These are phyloP conservation scores for Amorpha juglandis DNA, from an alignment of 2,888 invertebrate species.

Conservation along the genomic window DNA sequence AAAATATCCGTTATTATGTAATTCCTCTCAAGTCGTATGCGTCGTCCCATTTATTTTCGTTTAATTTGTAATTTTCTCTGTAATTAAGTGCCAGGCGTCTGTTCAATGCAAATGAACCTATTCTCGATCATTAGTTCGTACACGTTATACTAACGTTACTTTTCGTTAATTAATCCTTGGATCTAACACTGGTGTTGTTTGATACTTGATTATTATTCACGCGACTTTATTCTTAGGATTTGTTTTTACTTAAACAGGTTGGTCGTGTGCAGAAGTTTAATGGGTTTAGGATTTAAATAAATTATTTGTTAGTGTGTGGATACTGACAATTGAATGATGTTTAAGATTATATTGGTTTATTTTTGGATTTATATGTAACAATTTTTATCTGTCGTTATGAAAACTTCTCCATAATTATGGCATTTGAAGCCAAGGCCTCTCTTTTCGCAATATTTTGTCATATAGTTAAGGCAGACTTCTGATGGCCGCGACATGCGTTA, in stretches of 20 bases:
- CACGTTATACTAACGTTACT: slow-evolving; percentile 77
- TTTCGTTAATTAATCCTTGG: slow-evolving; percentile 79
- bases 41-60: slow-evolving; percentile 66
- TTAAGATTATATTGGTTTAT: too few relatives aligned
- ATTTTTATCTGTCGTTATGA: too few relatives aligned
- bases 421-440: too few relatives aligned
- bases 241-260: slow-evolving; percentile 23
- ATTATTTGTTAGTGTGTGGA: too few relatives aligned
- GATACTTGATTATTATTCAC: slow-evolving; percentile 65
- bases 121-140: slow-evolving; percentile 80
- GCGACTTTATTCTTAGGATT: slow-evolving; percentile 42
- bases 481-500: too few relatives aligned
- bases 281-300: neutral
- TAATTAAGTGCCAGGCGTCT: slow-evolving; percentile 77
- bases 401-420: too few relatives aligned
- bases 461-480: too few relatives aligned
- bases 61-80: slow-evolving; percentile 82
- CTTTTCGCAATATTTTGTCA: too few relatives aligned
- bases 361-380: too few relatives aligned
- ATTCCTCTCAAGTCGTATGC: slow-evolving; percentile 40
- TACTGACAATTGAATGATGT: too few relatives aligned
- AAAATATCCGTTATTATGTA: slow-evolving; percentile 41
- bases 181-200: slow-evolving; percentile 60
- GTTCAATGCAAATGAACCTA: slow-evolving; percentile 82
- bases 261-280: slow-evolving; percentile 2